Base-by-base conservation (phyloP, 2,888 invertebrate genomes). In the Azorinus chamasolen region DNA sequence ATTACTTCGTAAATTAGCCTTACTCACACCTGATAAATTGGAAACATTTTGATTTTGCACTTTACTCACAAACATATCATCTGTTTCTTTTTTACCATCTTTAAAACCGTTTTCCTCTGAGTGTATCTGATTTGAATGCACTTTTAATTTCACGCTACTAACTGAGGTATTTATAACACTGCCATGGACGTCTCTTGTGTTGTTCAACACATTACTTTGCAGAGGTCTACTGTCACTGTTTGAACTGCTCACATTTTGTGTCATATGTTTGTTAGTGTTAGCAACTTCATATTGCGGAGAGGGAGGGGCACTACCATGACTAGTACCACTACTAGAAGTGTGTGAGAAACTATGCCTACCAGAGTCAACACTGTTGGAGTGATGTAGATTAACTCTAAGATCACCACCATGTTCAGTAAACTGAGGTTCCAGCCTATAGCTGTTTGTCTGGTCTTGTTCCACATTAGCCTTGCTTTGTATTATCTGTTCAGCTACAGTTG, bases 301-400 rank as follows among this genome's bases (percentile, higher is more conserved):
- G 3, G 74, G 48, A 16, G 68, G 66, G 8, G 66, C 37, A 62
- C 62, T 71, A 0, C 43, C 50, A n/a, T 59, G 62, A 48, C 59
- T 63, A 3, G 39, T 39, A 8, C 75, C 75, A 75, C 64, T 69
- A 45, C 72, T 64, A 16, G 75, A 79, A 4, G 74, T 72, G 24
- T 55, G 63, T 5, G 69, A 62, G 39, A 69, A 61, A 57, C 65
- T 75, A 24, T 79, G 71, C 22, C 65, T 80, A 24, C 62, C 48
- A 5, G 79, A 75, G 48, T 80, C 80, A n/a, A 69, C 69, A 66
- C 73, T 76, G 18, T 62, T 69, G 20, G 80, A 65, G 32, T 76
- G 27, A 45, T 62, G 46, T 41, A 73, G 73, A n/a, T 39, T 32
- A 46, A 50, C 27, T 39, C 37, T 58, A 3, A 46, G 20, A 25